These are phyloP conservation scores for Parnassius glacialis DNA, from an alignment of 2,888 invertebrate species.

Conservation along the genomic window DNA sequence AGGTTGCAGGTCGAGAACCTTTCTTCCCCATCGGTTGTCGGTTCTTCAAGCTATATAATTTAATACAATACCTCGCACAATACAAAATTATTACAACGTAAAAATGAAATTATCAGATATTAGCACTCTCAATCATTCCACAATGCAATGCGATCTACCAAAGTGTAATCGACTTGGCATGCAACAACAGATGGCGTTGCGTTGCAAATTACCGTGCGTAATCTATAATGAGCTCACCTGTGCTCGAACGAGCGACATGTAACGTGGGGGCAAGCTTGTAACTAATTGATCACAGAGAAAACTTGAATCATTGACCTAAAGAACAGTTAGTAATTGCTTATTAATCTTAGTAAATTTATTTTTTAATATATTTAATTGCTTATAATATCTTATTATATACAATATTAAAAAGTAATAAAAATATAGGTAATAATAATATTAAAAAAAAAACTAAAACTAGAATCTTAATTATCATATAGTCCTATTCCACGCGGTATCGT, in stretches of 20 bases:
- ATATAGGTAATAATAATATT: too few relatives aligned
- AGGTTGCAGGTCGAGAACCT: too few relatives aligned
- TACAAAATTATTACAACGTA: neutral
- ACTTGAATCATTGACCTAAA: neutral
- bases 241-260: neutral
- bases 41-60: too few relatives aligned
- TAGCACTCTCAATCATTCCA: conserved; percentile 18
- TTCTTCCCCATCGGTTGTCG: too few relatives aligned
- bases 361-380: too few relatives aligned
- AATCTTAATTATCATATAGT: too few relatives aligned
- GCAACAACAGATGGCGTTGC: conserved; percentile 64
- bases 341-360: too few relatives aligned
- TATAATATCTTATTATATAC: too few relatives aligned
- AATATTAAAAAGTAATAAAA: too few relatives aligned
- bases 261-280: conserved; percentile 11
- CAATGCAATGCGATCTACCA: conserved; percentile 15
- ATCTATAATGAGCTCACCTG: conserved; percentile 76
- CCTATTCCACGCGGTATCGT: too few relatives aligned
- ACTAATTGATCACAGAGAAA: conserved; percentile 14
- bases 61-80: neutral
- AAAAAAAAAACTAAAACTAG: too few relatives aligned
- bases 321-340: too few relatives aligned
- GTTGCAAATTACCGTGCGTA: conserved; percentile 64
- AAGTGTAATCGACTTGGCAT: conserved; percentile 44
- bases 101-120: conserved; percentile 12